These are phyloP conservation scores for Eufriesea mexicana DNA, from an alignment of 1,140 invertebrate species.

Conservation along the genomic window DNA sequence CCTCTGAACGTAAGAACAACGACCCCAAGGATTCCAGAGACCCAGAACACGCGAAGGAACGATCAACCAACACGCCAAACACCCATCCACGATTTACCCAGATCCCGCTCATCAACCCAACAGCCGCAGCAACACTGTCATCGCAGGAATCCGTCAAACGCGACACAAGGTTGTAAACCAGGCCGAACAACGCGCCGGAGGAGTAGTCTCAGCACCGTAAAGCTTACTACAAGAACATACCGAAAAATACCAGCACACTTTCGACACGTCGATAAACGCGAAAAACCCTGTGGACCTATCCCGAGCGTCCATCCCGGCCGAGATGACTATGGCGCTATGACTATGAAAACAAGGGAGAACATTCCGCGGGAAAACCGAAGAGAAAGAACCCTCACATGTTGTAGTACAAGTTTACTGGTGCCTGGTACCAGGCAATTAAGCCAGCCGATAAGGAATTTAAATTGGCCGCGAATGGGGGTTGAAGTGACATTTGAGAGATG, in stretches of 20 bases:
- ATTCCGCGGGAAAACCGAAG: too few species aligned
- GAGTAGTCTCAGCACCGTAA: background rate
- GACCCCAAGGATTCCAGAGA: too few species aligned
- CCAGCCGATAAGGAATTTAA: background rate
- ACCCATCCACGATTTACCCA: background rate
- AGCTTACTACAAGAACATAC: background rate
- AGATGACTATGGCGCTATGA: too few species aligned
- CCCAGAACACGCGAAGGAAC: too few species aligned
- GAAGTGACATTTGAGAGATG: background rate
- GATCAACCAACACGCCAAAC: background rate
- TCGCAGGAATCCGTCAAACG: background rate
- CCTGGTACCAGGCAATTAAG: conserved; percentile 4
- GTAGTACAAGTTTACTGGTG: conserved; percentile 17
- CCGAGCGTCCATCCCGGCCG: too few species aligned
- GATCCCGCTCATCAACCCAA: background rate
- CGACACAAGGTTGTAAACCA: background rate
- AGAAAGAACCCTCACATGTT: background rate
- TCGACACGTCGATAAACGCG: background rate
- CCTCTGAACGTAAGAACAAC: too few species aligned
- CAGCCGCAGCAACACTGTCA: background rate
- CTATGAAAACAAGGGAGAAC: background rate
- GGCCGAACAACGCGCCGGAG: background rate
- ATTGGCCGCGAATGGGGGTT: conserved; percentile 28
- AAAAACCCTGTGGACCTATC: background rate
- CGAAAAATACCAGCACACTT: background rate